phyloP scores from a whole-genome alignment of 2,113 vertebrate genomes.

The Eulemur macaco region DNA sequence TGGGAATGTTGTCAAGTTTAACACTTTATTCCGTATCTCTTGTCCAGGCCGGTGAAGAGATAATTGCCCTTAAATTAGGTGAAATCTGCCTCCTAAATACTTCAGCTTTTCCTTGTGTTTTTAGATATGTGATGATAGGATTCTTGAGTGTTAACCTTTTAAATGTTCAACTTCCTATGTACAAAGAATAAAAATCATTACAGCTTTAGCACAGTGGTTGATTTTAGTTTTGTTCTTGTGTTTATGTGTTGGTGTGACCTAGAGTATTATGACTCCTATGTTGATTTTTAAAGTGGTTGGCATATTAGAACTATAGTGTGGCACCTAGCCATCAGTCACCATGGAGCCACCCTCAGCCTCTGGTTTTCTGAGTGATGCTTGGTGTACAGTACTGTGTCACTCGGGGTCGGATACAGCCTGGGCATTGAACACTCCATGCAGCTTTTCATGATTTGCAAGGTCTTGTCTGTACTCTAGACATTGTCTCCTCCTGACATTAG shows the following conservation, averaged over 20 bases:
- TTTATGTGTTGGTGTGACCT: slow-evolving; percentile 24
- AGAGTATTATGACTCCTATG: background rate
- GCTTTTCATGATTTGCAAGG: background rate
- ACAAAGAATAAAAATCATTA: background rate
- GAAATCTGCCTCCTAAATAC: background rate
- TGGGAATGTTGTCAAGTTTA: background rate
- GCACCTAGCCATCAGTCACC: background rate
- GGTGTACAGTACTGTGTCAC: background rate
- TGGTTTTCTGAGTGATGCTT: background rate
- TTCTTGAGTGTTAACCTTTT: slow-evolving; percentile 37
- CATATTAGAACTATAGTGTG: background rate
- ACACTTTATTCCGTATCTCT: slow-evolving; percentile 29
- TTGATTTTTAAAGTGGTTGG: slow-evolving; percentile 30
- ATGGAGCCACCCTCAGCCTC: background rate
- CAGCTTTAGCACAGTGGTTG: background rate
- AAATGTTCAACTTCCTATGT: slow-evolving; percentile 6
- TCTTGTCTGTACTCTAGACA: background rate
- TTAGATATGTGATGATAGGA: background rate
- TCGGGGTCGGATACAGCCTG: background rate
- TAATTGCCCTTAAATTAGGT: slow-evolving; percentile 39
- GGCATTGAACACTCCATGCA: background rate
- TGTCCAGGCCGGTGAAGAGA: slow-evolving; percentile 17
- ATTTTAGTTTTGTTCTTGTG: slow-evolving; percentile 20
- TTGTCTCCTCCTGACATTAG: background rate
- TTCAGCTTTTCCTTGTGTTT: slow-evolving; percentile 42